Conservation (phyloP, 1,140 invertebrate species). For the Macrostomum lignano region DNA sequence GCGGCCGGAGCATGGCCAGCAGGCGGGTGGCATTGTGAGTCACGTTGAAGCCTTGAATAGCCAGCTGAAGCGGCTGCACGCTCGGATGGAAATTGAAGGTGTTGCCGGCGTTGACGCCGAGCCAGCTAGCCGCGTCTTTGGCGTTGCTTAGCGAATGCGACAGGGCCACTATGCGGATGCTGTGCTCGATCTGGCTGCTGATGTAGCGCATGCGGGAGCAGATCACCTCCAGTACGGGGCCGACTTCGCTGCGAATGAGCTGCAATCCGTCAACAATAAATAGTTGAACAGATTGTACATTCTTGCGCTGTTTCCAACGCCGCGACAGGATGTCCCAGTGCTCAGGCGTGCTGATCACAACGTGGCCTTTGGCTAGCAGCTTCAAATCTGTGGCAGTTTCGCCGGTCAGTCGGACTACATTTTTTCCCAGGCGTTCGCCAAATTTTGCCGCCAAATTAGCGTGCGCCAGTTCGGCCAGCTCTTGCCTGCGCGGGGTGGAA, state of each 20-base stretch:
- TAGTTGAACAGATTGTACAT: constrained; percentile 52
- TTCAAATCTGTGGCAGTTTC: constrained; percentile 91
- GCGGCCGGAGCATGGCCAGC: constrained; percentile 82
- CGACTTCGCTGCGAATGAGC: constrained; percentile 32
- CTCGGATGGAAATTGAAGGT: constrained; percentile 97
- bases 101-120: constrained; percentile 61
- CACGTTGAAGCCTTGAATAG: constrained; percentile 86
- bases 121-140: constrained; percentile 74
- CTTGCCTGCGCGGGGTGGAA: constrained; percentile 65
- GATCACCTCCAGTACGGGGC: constrained; percentile 73
- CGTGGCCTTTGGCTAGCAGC: constrained; percentile 50
- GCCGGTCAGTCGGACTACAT: constrained; percentile 67
- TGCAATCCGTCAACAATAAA: constrained; percentile 96
- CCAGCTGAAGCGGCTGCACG: constrained; percentile 70
- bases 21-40: constrained; percentile 78
- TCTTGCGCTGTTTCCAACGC: constrained; percentile 90
- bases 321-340: constrained; percentile 94
- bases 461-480: constrained; percentile 63
- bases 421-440: constrained; percentile 43
- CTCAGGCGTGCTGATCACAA: constrained; percentile 80
- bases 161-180: constrained; percentile 70
- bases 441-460: constrained; percentile 70
- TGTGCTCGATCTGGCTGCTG: constrained; percentile 63
- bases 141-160: constrained; percentile 77
- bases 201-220: constrained; percentile 91